Percentiles rank a stretch among this genome's conserved stretches.
Evolutionary conservation across 2,797 vertebrate species (phyloP).

Genomic region (Amphiprion clarkii): DNA sequence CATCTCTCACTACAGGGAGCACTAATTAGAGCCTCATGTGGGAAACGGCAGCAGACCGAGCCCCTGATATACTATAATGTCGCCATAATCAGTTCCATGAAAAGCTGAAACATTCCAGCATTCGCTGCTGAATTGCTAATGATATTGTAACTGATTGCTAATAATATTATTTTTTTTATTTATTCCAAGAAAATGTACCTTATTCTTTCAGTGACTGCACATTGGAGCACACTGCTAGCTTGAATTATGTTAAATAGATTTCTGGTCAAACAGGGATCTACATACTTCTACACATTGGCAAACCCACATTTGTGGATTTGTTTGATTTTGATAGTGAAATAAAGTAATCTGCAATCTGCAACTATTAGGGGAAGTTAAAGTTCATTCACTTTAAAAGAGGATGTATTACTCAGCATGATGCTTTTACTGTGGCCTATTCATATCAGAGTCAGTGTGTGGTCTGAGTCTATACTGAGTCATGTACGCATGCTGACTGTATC

Average conservation of each 20-base stretch:
- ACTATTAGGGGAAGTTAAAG: conserved; percentile 29
- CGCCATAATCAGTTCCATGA: neutral
- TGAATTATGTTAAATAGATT: neutral
- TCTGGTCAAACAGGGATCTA: neutral
- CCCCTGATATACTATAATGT: neutral
- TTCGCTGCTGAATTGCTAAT: neutral
- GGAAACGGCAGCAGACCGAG: neutral
- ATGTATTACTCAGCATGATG: conserved; percentile 28
- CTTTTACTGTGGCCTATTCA: conserved; percentile 29
- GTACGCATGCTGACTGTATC: conserved; percentile 10
- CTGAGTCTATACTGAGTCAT: conserved; percentile 50
- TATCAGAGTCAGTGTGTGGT: conserved; percentile 23
- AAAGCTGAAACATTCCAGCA: neutral
- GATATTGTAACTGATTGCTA: neutral
- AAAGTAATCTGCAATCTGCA: conserved; percentile 9
- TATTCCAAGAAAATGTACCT: neutral
- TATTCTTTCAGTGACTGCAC: neutral
- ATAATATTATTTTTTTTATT: neutral
- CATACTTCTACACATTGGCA: neutral
- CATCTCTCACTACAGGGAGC: conserved; percentile 11
- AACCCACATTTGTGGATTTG: conserved; percentile 9
- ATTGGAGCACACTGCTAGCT: neutral
- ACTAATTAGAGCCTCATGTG: conserved; percentile 7
- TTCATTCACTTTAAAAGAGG: conserved; percentile 41
- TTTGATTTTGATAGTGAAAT: conserved; percentile 11